Evolutionary conservation across 2,888 invertebrate species (phyloP).

Genomic region (Andrena bucephala): DNA sequence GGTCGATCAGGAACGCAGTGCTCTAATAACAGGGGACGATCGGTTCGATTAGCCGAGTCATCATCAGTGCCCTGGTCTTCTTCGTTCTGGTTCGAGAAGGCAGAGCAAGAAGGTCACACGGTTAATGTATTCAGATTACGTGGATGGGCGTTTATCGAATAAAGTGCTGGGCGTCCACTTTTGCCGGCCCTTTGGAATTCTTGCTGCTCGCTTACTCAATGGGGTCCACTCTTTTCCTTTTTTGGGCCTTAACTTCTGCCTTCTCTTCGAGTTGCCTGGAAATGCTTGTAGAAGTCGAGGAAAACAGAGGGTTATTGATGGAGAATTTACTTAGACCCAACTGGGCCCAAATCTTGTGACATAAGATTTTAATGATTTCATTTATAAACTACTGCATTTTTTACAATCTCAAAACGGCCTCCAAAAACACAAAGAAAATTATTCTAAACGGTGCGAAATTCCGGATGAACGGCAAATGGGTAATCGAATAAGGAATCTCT

Average conservation of each 20-base stretch:
- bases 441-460: conserved; percentile 6
- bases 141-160: conserved; percentile 78
- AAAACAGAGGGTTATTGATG: too few relatives aligned
- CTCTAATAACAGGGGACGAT: conserved; percentile 72
- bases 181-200: conserved; percentile 71
- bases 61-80: conserved; percentile 51
- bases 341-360: too few relatives aligned
- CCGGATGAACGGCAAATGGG: conserved; percentile 1
- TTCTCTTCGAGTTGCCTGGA: background rate
- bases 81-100: conserved; percentile 56
- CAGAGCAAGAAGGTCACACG: conserved; percentile 66
- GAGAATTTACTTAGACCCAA: too few relatives aligned
- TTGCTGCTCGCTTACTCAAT: conserved; percentile 57
- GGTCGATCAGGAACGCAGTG: conserved; percentile 66
- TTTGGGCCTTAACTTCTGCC: background rate
- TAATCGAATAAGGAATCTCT: conserved; percentile 44
- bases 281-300: background rate
- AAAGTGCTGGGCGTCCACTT: conserved; percentile 78
- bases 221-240: conserved; percentile 27
- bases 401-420: too few relatives aligned
- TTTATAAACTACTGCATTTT: too few relatives aligned
- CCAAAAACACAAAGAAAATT: background rate
- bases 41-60: conserved; percentile 65
- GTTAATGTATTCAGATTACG: conserved; percentile 79
- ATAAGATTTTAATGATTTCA: too few relatives aligned